Evolutionary conservation across 2,797 vertebrate species (phyloP).

Genomic region (Eulemur rubriventer): DNA sequence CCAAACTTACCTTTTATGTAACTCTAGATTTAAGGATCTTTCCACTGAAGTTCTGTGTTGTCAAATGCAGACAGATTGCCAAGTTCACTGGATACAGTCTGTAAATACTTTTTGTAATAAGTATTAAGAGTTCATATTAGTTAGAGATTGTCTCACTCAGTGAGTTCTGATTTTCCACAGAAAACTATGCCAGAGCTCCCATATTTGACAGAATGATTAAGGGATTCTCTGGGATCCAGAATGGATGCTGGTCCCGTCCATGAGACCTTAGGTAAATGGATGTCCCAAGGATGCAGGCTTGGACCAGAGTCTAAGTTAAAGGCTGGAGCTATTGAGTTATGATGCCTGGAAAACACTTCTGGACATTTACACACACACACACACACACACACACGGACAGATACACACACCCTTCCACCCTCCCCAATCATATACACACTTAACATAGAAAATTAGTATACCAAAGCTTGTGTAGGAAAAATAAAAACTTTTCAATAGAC

Average conservation of each 20-base stretch:
- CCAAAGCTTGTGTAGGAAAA: background rate
- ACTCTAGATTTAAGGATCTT: background rate
- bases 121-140: background rate
- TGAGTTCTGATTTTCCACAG: background rate
- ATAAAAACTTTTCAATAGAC: background rate
- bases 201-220: background rate
- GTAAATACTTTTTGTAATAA: background rate
- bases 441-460: background rate
- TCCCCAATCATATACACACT: background rate
- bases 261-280: background rate
- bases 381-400: background rate
- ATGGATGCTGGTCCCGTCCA: background rate
- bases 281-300: background rate
- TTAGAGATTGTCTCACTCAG: background rate
- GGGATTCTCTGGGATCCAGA: background rate
- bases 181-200: background rate
- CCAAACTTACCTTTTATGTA: background rate
- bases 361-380: background rate
- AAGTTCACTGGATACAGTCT: background rate
- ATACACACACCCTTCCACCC: background rate
- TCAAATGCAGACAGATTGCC: background rate
- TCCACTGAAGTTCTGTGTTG: background rate
- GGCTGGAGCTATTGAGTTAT: background rate
- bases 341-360: background rate
- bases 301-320: background rate